Percentiles rank a stretch among this genome's conserved stretches.
Conservation (phyloP, 2,797 vertebrate genomes). For the Capromys pilorides region DNA sequence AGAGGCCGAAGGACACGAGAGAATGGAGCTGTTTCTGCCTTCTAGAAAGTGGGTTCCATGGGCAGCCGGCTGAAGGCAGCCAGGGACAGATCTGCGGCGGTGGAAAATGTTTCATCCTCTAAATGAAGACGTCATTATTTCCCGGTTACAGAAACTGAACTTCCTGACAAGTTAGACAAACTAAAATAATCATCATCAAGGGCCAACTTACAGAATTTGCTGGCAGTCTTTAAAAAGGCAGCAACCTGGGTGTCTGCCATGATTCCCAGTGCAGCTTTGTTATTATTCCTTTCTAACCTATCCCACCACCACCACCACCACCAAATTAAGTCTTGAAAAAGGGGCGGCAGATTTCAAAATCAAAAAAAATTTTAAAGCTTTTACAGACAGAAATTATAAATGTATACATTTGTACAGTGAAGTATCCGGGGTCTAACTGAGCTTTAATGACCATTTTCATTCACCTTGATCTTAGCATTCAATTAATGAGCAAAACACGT, state of each 20-base stretch:
- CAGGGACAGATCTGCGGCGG: slow-evolving; percentile 72
- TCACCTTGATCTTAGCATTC: slow-evolving; percentile 46
- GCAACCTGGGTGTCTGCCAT: slow-evolving; percentile 67
- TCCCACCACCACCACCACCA: no score
- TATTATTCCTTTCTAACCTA: slow-evolving; percentile 64
- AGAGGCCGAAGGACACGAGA: slow-evolving; percentile 74
- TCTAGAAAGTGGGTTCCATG: slow-evolving; percentile 79
- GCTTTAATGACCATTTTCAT: slow-evolving; percentile 68
- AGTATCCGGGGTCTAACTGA: slow-evolving; percentile 66
- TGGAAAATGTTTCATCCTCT: slow-evolving; percentile 79
- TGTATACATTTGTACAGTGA: slow-evolving; percentile 58
- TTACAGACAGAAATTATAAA: slow-evolving; percentile 56
- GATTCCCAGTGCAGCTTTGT: slow-evolving; percentile 67
- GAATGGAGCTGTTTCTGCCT: slow-evolving; percentile 77
- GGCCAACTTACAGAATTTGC: slow-evolving; percentile 65
- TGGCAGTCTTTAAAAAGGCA: slow-evolving; percentile 72
- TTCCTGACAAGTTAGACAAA: slow-evolving; percentile 76
- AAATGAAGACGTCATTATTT: slow-evolving; percentile 72
- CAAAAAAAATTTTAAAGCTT: slow-evolving; percentile 71
- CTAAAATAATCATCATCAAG: slow-evolving; percentile 74
- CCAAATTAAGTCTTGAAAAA: slow-evolving; percentile 65
- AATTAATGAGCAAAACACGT: slow-evolving; percentile 52
- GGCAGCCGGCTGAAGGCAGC: slow-evolving; percentile 79
- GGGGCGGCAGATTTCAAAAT: slow-evolving; percentile 67
- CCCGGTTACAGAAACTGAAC: slow-evolving; percentile 77